These are phyloP conservation scores for Perithous albicinctus DNA, from an alignment of 2,888 invertebrate species.

Conservation along the genomic window DNA sequence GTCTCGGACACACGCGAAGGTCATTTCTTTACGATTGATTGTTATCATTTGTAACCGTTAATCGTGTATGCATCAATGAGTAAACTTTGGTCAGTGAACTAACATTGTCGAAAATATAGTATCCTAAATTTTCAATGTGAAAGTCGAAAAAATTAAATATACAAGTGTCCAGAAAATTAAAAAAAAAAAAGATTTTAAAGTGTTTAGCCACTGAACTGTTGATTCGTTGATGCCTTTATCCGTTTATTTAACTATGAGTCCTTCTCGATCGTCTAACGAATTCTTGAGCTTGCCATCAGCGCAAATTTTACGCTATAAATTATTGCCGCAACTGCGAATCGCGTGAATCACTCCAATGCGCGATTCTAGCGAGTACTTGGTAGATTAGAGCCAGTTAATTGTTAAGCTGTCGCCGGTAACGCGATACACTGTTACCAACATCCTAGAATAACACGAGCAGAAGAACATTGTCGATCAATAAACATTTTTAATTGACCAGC, in stretches of 20 bases:
- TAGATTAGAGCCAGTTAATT: slow-evolving; percentile 37
- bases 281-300: slow-evolving; percentile 29
- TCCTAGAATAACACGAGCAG: slow-evolving; percentile 7
- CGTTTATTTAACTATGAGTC: not conserved
- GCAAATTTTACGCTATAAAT: slow-evolving; percentile 31
- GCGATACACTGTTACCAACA: slow-evolving; percentile 13
- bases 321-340: slow-evolving; percentile 16
- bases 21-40: slow-evolving; percentile 13
- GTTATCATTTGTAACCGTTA: slow-evolving; percentile 28
- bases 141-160: not conserved
- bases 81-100: not conserved
- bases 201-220: slow-evolving; percentile 3
- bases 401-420: slow-evolving; percentile 42
- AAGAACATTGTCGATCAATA: slow-evolving; percentile 55
- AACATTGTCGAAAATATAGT: not conserved
- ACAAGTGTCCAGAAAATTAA: not conserved
- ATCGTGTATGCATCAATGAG: not conserved
- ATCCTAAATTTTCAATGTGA: not conserved
- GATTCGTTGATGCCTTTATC: slow-evolving; percentile 1
- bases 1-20: slow-evolving; percentile 1
- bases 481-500: slow-evolving; percentile 41
- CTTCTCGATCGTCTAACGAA: slow-evolving; percentile 9
- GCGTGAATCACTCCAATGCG: slow-evolving; percentile 12
- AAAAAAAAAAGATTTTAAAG: not conserved
- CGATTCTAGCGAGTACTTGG: slow-evolving; percentile 2